Base-by-base conservation (phyloP, 2,113 vertebrate genomes). In the Pica pica region DNA sequence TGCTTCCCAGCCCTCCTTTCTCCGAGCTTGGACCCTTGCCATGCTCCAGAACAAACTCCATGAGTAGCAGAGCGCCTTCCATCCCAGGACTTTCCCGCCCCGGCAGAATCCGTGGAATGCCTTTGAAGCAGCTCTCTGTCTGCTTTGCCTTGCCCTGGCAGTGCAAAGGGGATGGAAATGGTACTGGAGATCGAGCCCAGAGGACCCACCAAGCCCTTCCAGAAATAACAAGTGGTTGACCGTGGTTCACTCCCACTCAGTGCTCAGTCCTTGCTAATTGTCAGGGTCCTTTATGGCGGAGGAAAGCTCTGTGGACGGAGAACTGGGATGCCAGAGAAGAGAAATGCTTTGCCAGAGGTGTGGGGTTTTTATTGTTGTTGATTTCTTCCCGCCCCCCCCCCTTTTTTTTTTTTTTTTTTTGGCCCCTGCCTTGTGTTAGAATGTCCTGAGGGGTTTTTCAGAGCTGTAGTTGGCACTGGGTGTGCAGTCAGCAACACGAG, bases 201-300 rank as follows among this genome's bases (percentile, higher is more conserved):
- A 88, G 79, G 90, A 81, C 57, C 76, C 85, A 63, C 59, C 16
- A 6, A 35, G 52, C 20, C 76, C 71, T 93, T 92, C 94, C 92
- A 93, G 93, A 92, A 96, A 94, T 81, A 95, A 92, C 92, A 95
- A 90, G 90, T 78, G 88, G 83, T 90, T 92, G 92, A 78, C 82
- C 37, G 9, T 42, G 67, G 85, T 81, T 42, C 86, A 82, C 83
- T 89, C 35, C 47, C 31, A 8, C 53, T 75, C 41, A 17, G 41
- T 46, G 12, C 87, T 76, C 11, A 10, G 64, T 47, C 60, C 90
- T 83, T 67, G 33, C 1, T 83, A 90, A 93, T 89, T 78, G 56
- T 41, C 56, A 19, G 76, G 70, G 90, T 78, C 60, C 83, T 81
- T 57, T 26, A 6, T 6, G 17, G 73, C 90, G 57, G 81, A 85